Base-by-base conservation (phyloP, 2,113 vertebrate species). In the Scomber japonicus region DNA sequence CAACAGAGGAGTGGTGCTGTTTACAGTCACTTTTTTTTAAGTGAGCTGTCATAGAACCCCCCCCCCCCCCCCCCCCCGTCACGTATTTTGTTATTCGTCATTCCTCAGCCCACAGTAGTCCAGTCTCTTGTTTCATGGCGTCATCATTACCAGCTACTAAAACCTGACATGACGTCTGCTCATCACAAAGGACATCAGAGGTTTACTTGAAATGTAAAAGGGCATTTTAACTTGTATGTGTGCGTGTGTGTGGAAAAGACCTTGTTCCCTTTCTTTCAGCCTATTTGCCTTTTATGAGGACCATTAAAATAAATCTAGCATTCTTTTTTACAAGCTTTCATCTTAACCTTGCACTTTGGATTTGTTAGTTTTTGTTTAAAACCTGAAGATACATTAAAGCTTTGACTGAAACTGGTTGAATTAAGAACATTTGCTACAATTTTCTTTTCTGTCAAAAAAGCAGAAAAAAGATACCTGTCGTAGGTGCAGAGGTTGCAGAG, bases 1-100 rank as follows among this genome's bases (percentile, higher is more conserved):
- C 90, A 81, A 75, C 74, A 83, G 80, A 91, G 85, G 90, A 87
- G 92, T 85, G 87, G 87, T 81, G 71, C 73, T 71, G 87, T 92
- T 91, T 85, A 91, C 80, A 40, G 66, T 71, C 81, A 64, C 75
- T 40, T 59, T 64, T 67, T 82, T 74, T 87, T 27, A 60, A 60
- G 19, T 60, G n/a, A 50, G 78, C 70, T 82, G 70, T 87, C 65
- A 65, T 40, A 56, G 53, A 71, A 45, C 17, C 70, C 46, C 24
- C 24, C 24, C 24, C 3, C 21, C 17, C 70, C 46, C 24, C 24
- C 24, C 24, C 3, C 51, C 9, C 56, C 2, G 24, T 31, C 48
- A 30, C 15, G 35, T 61, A 31, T 53, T 65, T 71, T 88, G 89
- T 68, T 71, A 76, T 85, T 64, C 67, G 67, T 17, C 45, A 31